Evolutionary conservation across 2,888 invertebrate genomes (phyloP), one percentile per base, ranked within the genome.

Genomic region (Chrysomela aeneicollis): DNA sequence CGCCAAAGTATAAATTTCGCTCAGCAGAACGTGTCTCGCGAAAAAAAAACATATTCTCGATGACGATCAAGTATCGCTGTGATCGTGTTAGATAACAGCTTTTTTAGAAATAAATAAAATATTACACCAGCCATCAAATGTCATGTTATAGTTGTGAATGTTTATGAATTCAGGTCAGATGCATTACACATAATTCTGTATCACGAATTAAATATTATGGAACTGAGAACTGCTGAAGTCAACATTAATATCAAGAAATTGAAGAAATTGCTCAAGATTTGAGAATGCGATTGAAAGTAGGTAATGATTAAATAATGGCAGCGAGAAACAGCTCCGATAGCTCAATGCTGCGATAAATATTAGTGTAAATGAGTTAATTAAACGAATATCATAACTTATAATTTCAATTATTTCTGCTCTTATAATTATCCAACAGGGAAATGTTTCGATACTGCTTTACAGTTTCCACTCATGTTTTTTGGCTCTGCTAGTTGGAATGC

Each of bases 11-110:
- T 54, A 61, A 52, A 64, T 68, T 63, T 63, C 60, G 61, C 61
- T 70, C 68, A 68, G 70, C 70, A 70, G 59, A 61, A 70, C 70
- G 70, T 70, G 70, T 63, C 63, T 66, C 37, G 57, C 53, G 61
- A 64, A 61, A 51, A 42, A n/a, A 66, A 64, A 61, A 35, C 59
- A 59, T 65, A 59, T 68, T 66, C 55, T 68, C 50, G 55, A 61
- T 68, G 59, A 35, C 8, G 35, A 61, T 21, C 49, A 52, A 51
- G 47, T 30, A 62, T 65, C 61, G 57, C 49, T 63, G 58, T 61
- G 55, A 61, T 59, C 50, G 60, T 18, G 65, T 61, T 61, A 63
- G 47, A 63, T 54, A 66, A 59, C 63, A 61, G 32, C 47, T 52
- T 58, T 68, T 68, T 61, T 59, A 55, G 26, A 9, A 42, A 61